Evolutionary conservation across 2,797 vertebrate genomes (phyloP).

Genomic region (Carapus acus): DNA sequence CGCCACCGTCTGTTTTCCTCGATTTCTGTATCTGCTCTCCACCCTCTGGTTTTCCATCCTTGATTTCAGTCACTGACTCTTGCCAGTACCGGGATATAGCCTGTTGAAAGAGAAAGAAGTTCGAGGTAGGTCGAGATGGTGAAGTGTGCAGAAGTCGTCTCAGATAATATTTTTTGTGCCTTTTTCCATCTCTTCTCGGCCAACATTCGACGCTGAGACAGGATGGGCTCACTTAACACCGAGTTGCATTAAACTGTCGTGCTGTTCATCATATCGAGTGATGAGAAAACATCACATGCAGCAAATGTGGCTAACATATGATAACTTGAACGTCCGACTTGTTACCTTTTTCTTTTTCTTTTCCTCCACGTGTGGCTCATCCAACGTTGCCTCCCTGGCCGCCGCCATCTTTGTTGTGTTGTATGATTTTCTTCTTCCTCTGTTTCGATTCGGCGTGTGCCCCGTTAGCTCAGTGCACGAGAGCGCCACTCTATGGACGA

Average conservation of each 20-base stretch:
- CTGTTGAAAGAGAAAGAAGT: slow-evolving; percentile 32
- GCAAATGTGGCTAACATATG: rapidly evolving
- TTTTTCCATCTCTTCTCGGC: no score
- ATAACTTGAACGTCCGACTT: not conserved
- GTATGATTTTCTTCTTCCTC: slow-evolving; percentile 21
- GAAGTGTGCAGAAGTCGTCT: not conserved
- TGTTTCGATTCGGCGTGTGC: no score
- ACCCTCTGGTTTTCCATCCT: slow-evolving; percentile 19
- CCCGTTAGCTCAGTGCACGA: no score
- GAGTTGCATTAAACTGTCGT: no score
- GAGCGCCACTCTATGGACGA: no score
- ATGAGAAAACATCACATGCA: rapidly evolving
- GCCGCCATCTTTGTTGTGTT: slow-evolving; percentile 76
- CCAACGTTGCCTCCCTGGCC: not conserved
- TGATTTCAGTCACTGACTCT: slow-evolving; percentile 5
- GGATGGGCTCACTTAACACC: not conserved
- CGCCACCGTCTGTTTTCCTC: slow-evolving; percentile 37
- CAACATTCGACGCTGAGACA: no score
- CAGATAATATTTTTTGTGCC: not conserved
- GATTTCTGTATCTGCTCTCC: not conserved
- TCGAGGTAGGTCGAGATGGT: not conserved
- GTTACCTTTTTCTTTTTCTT: slow-evolving; percentile 66
- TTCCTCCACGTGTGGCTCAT: slow-evolving; percentile 67
- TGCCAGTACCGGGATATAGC: slow-evolving; percentile 68
- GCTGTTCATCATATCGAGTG: not conserved